These are phyloP conservation scores for Ailurus styani DNA, from an alignment of 2,113 vertebrate genomes.

Conservation along the genomic window DNA sequence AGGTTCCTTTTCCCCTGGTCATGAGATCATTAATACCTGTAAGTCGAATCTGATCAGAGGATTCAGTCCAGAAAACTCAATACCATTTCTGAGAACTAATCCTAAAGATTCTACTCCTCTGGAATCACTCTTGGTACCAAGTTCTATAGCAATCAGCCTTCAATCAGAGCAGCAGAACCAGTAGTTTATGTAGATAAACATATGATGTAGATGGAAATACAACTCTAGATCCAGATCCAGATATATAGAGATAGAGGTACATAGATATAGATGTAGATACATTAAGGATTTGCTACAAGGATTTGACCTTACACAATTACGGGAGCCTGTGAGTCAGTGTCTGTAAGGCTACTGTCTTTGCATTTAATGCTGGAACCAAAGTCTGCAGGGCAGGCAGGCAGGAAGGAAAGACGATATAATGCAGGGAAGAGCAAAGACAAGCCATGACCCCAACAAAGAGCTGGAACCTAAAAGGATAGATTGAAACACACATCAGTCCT, in stretches of 20 bases:
- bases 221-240: background rate
- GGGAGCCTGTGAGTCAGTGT: background rate
- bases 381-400: accelerated
- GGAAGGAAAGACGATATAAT: background rate
- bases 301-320: background rate
- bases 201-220: background rate
- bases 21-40: background rate
- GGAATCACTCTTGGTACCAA: background rate
- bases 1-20: background rate
- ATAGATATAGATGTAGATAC: background rate
- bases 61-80: background rate
- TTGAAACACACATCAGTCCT: background rate
- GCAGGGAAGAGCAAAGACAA: background rate
- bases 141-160: background rate
- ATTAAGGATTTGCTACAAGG: background rate
- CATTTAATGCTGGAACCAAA: background rate
- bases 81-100: background rate
- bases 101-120: background rate
- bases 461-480: background rate
- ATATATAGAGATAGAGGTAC: background rate
- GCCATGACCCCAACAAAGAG: background rate
- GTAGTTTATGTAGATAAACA: background rate
- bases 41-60: background rate
- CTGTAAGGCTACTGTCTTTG: background rate
- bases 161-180: background rate